Percentiles rank a stretch among this genome's conserved stretches.
Conservation (phyloP, 2,888 invertebrate species). For the Agrilus biguttatus region DNA sequence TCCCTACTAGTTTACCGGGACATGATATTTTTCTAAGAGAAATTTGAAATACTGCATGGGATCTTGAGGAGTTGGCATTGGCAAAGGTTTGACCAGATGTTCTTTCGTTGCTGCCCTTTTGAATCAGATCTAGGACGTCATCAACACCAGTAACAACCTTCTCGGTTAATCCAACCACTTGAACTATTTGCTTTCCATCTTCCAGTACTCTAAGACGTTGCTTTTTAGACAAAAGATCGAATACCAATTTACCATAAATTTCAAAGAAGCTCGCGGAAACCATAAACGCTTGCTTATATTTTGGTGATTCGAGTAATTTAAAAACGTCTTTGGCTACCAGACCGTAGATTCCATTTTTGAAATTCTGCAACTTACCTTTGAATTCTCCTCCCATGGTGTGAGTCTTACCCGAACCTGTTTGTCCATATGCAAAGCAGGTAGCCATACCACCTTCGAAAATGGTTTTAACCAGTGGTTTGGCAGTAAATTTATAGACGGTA, state of each 20-base stretch:
- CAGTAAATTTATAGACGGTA: conserved; percentile 95
- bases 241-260: conserved; percentile 94
- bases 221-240: conserved; percentile 81
- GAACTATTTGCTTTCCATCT: conserved; percentile 94
- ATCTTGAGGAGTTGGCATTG: conserved; percentile 94
- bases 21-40: conserved; percentile 58
- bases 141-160: conserved; percentile 79
- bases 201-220: conserved; percentile 88
- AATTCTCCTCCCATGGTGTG: conserved; percentile 99
- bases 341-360: conserved; percentile 94
- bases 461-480: conserved; percentile 93
- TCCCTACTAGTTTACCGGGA: conserved; percentile 58
- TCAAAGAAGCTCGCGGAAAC: conserved; percentile 97
- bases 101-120: conserved; percentile 74
- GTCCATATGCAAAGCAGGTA: conserved; percentile 99
- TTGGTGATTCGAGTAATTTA: conserved; percentile 39
- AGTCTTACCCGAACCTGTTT: conserved; percentile 94
- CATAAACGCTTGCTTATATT: conserved; percentile 66
- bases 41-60: conserved; percentile 98
- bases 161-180: conserved; percentile 92
- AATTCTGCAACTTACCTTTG: conserved; percentile 79
- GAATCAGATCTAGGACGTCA: conserved; percentile 85
- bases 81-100: conserved; percentile 97
- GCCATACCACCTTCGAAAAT: conserved; percentile 99
- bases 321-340: conserved; percentile 94